Conservation (phyloP, 2,888 invertebrate species). For the Xylophagus ater region DNA sequence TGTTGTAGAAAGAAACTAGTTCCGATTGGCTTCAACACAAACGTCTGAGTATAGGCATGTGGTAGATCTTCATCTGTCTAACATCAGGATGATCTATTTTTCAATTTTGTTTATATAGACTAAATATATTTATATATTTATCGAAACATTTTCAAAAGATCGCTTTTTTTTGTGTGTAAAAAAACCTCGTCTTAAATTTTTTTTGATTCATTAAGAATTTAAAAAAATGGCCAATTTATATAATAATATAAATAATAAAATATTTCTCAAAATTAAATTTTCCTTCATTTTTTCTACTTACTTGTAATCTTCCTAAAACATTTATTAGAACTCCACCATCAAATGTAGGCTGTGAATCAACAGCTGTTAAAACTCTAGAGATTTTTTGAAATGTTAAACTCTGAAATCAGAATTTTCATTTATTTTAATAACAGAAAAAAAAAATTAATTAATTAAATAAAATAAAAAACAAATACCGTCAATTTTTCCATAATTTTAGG, state of each 20-base stretch:
- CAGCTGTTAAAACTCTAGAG: slow-evolving; percentile 78
- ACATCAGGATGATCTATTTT: slow-evolving; percentile 19
- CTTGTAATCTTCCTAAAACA: slow-evolving; percentile 93
- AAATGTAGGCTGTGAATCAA: slow-evolving; percentile 96
- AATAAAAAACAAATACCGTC: slow-evolving; percentile 46
- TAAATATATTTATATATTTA: too few relatives aligned
- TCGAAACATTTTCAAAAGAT: background rate
- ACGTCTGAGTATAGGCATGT: slow-evolving; percentile 87
- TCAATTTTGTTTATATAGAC: slow-evolving; percentile 8
- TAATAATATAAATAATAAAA: slow-evolving; percentile 5
- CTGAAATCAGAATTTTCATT: too few relatives aligned
- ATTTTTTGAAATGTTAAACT: slow-evolving; percentile 88
- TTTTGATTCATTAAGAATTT: too few relatives aligned
- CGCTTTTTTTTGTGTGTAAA: background rate
- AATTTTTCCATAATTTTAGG: slow-evolving; percentile 92
- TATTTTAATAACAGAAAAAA: too few relatives aligned
- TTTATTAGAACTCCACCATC: slow-evolving; percentile 94
- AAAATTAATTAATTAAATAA: slow-evolving; percentile 4
- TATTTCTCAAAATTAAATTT: too few relatives aligned
- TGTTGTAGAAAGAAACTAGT: slow-evolving; percentile 88
- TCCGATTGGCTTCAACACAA: slow-evolving; percentile 81
- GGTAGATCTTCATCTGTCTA: slow-evolving; percentile 94
- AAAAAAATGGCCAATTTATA: too few relatives aligned
- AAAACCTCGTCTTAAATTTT: background rate
- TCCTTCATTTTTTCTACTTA: slow-evolving; percentile 38